Evolutionary conservation across 2,113 vertebrate genomes (phyloP), one percentile per base, ranked within the genome.

Genomic region (Ceyx margarethae): DNA sequence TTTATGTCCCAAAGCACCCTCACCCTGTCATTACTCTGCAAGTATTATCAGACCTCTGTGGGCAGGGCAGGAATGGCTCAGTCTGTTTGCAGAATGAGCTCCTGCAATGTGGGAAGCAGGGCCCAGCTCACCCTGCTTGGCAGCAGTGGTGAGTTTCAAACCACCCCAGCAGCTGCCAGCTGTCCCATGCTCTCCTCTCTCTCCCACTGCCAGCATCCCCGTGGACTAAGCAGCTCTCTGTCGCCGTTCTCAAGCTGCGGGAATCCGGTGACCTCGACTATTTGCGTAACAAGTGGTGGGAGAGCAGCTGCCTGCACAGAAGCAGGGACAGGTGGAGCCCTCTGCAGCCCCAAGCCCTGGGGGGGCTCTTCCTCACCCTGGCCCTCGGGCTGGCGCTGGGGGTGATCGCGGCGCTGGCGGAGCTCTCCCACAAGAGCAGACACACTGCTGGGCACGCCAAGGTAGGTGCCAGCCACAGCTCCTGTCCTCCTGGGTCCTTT

Each of bases 211-310:
- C 86, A 99, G 98, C 97, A 6, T 98, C 97, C 48, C 95, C 81
- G 0, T 94, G 98, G 96, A 90, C 98, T 3, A 98, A 98, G 83
- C 97, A 98, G 54, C 94, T 99, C 25, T 98, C 97, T 12, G 21
- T 98, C 1, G 98, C 98, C 6, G 96, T 99, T 56, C 97, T 99
- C 46, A 93, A 97, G 54, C 97, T 99, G 72, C 98, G 98, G 0
- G 98, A 99, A 69, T 96, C 97, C 0, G 98, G 98, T 0, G 96
- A 98, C 14, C 96, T 99, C 4, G 97, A 98, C 4, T 97, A 98
- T 71, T 89, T 99, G 60, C 84, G 91, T 1, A 93, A 97, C 69
- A 99, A 99, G 89, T 99, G 98, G 98, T 99, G 98, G 98, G 96
- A 98, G 61, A 98, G 85, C 95, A 98, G 97, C 62, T 99, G 98